These are phyloP conservation scores for Drosophila murphyi DNA, from an alignment of 1,140 invertebrate genomes.

Conservation along the genomic window DNA sequence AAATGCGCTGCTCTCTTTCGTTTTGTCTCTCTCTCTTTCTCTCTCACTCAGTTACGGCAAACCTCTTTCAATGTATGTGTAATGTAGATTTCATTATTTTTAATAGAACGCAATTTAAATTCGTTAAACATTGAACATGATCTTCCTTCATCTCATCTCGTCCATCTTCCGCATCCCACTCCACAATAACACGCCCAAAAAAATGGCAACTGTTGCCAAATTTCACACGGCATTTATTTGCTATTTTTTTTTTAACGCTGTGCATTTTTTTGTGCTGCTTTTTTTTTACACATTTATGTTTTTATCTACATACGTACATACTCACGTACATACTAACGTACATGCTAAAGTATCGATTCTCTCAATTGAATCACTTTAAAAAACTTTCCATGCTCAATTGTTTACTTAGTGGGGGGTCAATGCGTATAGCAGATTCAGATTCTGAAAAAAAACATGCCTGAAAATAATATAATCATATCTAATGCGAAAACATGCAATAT, in stretches of 20 bases:
- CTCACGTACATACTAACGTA: background rate
- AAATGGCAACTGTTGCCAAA: conserved; percentile 37
- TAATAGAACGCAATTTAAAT: conserved; percentile 68
- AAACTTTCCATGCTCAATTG: conserved; percentile 51
- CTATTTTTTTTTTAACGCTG: conserved; percentile 1
- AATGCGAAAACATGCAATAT: background rate
- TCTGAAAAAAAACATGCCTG: too few relatives aligned
- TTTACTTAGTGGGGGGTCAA: conserved; percentile 14
- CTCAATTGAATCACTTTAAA: conserved; percentile 53
- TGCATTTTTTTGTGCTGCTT: conserved; percentile 4
- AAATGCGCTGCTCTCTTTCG: conserved; percentile 18
- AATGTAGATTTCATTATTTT: conserved; percentile 50
- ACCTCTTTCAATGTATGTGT: conserved; percentile 32
- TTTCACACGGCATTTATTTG: conserved; percentile 26
- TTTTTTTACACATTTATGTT: background rate
- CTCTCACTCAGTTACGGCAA: conserved; percentile 30
- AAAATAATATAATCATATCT: too few relatives aligned
- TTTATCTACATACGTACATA: conserved; percentile 7
- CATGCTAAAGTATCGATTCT: conserved; percentile 10
- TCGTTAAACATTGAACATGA: conserved; percentile 49
- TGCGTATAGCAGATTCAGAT: background rate
- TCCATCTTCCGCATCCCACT: conserved; percentile 29
- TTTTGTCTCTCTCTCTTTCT: conserved; percentile 7
- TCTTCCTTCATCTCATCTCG: background rate
- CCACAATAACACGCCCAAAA: conserved; percentile 5